phyloP scores from a whole-genome alignment of 2,888 invertebrate species.

The Eutolmus rufibarbis region DNA sequence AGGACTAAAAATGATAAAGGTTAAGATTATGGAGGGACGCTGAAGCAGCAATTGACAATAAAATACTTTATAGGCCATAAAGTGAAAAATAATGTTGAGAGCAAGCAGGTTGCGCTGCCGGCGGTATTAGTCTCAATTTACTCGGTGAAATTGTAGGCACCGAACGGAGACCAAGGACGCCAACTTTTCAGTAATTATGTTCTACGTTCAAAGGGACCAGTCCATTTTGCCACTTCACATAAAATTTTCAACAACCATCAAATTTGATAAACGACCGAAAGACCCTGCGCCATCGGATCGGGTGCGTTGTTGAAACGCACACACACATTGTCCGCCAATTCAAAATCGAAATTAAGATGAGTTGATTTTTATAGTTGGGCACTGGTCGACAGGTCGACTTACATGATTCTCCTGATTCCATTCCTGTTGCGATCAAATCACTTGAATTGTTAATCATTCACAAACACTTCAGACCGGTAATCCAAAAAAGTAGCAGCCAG shows the following conservation, averaged over 20 bases:
- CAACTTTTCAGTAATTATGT: constrained; percentile 1
- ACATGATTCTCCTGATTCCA: constrained; percentile 22
- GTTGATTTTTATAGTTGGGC: not conserved
- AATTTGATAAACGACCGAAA: not conserved
- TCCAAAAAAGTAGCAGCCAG: constrained; percentile 25
- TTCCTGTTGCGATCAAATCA: not conserved
- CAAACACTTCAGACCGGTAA: constrained; percentile 29
- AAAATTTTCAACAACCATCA: constrained; percentile 14
- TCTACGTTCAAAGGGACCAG: not conserved
- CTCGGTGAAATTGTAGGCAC: not conserved
- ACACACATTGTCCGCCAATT: not conserved
- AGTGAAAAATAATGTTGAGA: not conserved
- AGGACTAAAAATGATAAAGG: not conserved
- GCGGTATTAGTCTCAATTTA: constrained; percentile 4
- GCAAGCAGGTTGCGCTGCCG: not conserved
- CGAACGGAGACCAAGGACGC: not conserved
- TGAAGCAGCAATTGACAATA: not conserved
- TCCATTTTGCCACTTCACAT: not conserved
- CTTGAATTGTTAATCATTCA: constrained; percentile 35
- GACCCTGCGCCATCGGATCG: not conserved
- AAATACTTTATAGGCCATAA: constrained; percentile 11
- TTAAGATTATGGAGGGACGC: not conserved
- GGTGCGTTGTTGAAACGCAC: not conserved
- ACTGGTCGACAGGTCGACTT: not conserved
- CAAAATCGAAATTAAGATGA: not conserved